Conservation (phyloP, 2,113 vertebrate species). For the Malurus melanocephalus region DNA sequence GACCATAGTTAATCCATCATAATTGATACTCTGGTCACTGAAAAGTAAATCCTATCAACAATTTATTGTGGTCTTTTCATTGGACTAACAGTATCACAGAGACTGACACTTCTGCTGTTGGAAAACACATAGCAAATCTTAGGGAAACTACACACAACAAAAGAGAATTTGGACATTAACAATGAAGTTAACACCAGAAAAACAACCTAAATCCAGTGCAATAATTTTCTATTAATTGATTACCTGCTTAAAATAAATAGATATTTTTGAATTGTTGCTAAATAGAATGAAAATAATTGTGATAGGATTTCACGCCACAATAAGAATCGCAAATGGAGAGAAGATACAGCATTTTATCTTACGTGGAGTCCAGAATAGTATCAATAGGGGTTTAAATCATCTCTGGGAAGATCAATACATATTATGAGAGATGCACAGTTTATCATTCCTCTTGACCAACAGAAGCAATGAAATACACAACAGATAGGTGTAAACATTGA, state of each 20-base stretch:
- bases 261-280: not conserved
- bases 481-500: not conserved
- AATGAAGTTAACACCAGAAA: not conserved
- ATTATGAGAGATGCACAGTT: slow-evolving; percentile 22
- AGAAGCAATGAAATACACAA: slow-evolving; percentile 32
- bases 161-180: not conserved
- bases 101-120: not conserved
- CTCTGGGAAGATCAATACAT: slow-evolving; percentile 37
- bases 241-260: slow-evolving; percentile 14
- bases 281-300: slow-evolving; percentile 34
- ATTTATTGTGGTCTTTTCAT: not conserved
- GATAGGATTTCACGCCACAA: slow-evolving; percentile 2
- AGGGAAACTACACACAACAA: not conserved
- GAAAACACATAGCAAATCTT: not conserved
- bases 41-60: slow-evolving; percentile 18
- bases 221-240: slow-evolving; percentile 37
- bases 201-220: not conserved
- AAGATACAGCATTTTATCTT: slow-evolving; percentile 3
- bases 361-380: not conserved
- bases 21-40: not conserved
- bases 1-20: not conserved
- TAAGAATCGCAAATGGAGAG: slow-evolving; percentile 40
- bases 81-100: not conserved
- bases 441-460: slow-evolving; percentile 36
- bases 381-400: slow-evolving; percentile 39